Evolutionary conservation across 2,113 vertebrate species (phyloP).

Genomic region (Crotalus viridis): DNA sequence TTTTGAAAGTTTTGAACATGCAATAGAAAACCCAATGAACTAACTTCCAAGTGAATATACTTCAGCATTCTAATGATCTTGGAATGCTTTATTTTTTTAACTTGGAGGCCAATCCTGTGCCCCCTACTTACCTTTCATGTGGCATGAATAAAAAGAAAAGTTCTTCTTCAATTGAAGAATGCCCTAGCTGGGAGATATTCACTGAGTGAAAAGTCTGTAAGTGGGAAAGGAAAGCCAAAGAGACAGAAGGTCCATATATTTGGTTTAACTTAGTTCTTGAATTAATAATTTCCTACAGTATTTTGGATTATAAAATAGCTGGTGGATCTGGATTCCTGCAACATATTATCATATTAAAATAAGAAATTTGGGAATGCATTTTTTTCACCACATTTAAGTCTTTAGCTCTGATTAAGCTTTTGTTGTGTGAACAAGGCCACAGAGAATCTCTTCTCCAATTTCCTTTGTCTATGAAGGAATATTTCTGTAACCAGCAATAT

Average conservation of each 20-base stretch:
- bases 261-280: neutral
- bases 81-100: neutral
- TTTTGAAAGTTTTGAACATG: neutral
- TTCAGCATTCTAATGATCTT: neutral
- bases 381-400: neutral
- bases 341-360: neutral
- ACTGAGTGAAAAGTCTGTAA: neutral
- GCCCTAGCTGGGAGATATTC: neutral
- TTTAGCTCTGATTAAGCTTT: neutral
- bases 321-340: neutral
- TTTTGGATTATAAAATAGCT: neutral
- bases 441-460: neutral
- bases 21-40: neutral
- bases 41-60: neutral
- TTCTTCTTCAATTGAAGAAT: neutral
- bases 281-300: neutral
- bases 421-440: neutral
- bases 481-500: neutral
- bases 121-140: neutral
- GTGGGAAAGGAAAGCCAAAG: neutral
- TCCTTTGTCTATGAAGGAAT: neutral
- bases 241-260: neutral
- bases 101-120: neutral
- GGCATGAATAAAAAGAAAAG: neutral
- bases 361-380: neutral